Conservation (phyloP, 2,113 vertebrate species). For the Anhinga rufa region DNA sequence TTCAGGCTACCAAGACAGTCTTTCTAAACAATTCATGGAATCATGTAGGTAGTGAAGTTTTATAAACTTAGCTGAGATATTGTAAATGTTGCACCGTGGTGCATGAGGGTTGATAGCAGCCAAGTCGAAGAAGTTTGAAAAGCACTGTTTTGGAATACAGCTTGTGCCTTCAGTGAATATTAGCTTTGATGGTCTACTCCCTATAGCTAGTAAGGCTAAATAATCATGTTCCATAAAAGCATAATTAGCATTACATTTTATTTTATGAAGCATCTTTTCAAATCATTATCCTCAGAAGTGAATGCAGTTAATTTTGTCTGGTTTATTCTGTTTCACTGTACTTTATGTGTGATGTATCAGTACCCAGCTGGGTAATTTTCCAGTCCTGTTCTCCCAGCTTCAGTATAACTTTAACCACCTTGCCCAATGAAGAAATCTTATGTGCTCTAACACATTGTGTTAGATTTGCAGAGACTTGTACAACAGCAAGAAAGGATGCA, state of each 20-base stretch:
- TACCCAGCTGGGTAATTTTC: not conserved
- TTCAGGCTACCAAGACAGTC: not conserved
- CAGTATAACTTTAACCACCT: not conserved
- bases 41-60: not conserved
- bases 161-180: not conserved
- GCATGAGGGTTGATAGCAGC: not conserved
- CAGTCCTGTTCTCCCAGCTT: not conserved
- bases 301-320: not conserved
- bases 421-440: not conserved
- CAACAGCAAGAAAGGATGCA: not conserved
- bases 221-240: not conserved
- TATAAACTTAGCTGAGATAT: not conserved
- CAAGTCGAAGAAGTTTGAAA: not conserved
- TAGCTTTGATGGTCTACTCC: not conserved
- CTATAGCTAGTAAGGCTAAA: not conserved
- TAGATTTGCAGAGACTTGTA: not conserved
- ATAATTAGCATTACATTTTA: not conserved
- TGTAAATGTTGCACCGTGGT: rapidly evolving
- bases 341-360: not conserved
- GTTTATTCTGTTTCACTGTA: not conserved
- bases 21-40: not conserved
- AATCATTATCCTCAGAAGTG: not conserved
- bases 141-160: not conserved
- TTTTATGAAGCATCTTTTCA: not conserved
- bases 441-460: not conserved